These are phyloP conservation scores for Aldabrachelys gigantea DNA, from an alignment of 2,113 vertebrate genomes.

Conservation along the genomic window DNA sequence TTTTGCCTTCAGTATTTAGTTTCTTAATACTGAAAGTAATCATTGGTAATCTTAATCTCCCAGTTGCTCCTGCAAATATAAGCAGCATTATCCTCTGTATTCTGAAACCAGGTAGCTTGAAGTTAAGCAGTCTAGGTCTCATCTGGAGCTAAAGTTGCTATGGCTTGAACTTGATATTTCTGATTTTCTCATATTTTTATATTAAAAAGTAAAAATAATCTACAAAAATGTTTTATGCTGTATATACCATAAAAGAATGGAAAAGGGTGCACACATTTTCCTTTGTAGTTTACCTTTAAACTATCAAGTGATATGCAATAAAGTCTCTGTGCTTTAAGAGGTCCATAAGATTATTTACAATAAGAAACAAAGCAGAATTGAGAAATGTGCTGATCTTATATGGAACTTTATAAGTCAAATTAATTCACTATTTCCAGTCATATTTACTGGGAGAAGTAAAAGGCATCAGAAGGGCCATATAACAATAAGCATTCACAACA, in stretches of 20 bases:
- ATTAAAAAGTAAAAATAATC: conserved; percentile 19
- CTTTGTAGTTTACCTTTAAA: conserved; percentile 61
- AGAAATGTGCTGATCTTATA: neutral
- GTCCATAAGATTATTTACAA: conserved; percentile 6
- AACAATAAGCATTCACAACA: accelerated
- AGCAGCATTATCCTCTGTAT: neutral
- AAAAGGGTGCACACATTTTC: conserved; percentile 63
- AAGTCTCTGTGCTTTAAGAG: neutral
- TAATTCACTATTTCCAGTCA: neutral
- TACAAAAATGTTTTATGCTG: conserved; percentile 19
- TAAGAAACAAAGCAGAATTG: conserved; percentile 28
- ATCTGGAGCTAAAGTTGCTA: neutral
- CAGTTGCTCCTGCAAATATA: neutral
- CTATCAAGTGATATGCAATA: conserved; percentile 63
- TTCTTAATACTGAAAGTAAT: neutral
- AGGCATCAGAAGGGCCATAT: neutral
- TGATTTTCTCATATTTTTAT: conserved; percentile 23
- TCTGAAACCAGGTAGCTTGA: neutral
- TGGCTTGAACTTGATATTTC: conserved; percentile 6
- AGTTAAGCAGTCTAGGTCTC: neutral
- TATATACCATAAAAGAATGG: conserved; percentile 57
- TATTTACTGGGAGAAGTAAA: neutral
- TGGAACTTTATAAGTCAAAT: neutral
- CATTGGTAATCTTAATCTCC: neutral
- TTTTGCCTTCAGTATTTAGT: neutral